Percentiles rank a stretch among this genome's conserved stretches.
phyloP scores from a whole-genome alignment of 2,113 vertebrate species.

The Fukomys damarensis region DNA sequence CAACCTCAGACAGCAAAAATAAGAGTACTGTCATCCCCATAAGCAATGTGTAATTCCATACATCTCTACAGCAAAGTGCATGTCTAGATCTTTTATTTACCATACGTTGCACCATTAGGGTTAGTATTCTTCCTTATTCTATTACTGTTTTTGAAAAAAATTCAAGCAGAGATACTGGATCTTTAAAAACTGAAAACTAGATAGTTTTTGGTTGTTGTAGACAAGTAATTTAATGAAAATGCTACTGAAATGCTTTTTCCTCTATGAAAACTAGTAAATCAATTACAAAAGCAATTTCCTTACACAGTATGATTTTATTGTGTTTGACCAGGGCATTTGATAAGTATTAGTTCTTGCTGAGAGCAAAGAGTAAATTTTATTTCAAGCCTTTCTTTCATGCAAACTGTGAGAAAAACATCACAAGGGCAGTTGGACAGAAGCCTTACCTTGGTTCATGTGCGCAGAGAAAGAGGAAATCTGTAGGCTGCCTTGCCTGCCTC shows the following conservation, averaged over 20 bases:
- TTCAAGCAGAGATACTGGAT: constrained; percentile 46
- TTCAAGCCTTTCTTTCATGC: constrained; percentile 75
- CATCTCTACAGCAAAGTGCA: background rate
- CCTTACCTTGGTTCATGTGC: background rate
- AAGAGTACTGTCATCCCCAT: background rate
- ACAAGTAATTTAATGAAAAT: constrained; percentile 85
- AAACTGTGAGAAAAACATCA: constrained; percentile 50
- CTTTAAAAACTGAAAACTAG: constrained; percentile 76
- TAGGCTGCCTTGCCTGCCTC: background rate
- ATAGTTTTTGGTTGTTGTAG: constrained; percentile 69
- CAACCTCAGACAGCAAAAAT: background rate
- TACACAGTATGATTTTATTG: constrained; percentile 84
- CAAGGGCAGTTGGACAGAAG: constrained; percentile 2
- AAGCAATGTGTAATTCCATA: background rate
- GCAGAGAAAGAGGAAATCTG: background rate
- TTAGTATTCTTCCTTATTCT: background rate
- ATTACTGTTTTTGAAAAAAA: constrained; percentile 43
- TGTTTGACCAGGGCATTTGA: constrained; percentile 85
- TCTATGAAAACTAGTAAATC: constrained; percentile 84
- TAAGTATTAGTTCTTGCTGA: constrained; percentile 85
- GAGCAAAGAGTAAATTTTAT: constrained; percentile 83
- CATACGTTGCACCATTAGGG: background rate
- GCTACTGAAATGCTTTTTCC: constrained; percentile 83
- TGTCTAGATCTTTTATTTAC: constrained; percentile 54
- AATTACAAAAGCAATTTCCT: constrained; percentile 86